Evolutionary conservation across 2,888 invertebrate species (phyloP).

Genomic region (Euspilapteryx auroguttella): DNA sequence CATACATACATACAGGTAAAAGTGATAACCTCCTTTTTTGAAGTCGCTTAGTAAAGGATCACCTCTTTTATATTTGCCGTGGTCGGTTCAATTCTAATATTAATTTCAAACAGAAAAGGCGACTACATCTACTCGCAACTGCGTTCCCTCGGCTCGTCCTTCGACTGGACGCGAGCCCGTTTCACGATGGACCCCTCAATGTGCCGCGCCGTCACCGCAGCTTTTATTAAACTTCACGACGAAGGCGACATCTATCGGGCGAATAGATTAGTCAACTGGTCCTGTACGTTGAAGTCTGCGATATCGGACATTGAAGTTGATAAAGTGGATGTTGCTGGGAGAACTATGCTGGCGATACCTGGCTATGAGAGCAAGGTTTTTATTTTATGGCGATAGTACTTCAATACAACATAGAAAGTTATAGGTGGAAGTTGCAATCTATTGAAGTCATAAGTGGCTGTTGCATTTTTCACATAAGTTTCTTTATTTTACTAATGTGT

Average conservation of each 20-base stretch:
- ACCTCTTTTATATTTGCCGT: too few relatives aligned
- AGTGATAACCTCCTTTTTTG: too few relatives aligned
- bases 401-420: too few relatives aligned
- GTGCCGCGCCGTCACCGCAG: constrained; percentile 87
- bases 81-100: too few relatives aligned
- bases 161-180: constrained; percentile 91
- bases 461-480: too few relatives aligned
- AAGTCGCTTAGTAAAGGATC: too few relatives aligned
- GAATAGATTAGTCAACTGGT: constrained; percentile 97
- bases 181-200: constrained; percentile 97
- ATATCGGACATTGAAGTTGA: constrained; percentile 99
- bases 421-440: too few relatives aligned
- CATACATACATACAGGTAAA: too few relatives aligned
- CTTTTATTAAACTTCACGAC: constrained; percentile 90
- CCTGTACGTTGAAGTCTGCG: constrained; percentile 92
- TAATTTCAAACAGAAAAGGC: constrained; percentile 69
- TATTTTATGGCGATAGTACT: too few relatives aligned
- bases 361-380: constrained; percentile 78
- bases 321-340: constrained; percentile 84
- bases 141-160: constrained; percentile 83
- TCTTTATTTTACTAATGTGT: too few relatives aligned
- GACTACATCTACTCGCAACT: constrained; percentile 80
- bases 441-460: too few relatives aligned
- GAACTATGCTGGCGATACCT: constrained; percentile 86
- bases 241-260: constrained; percentile 89